Conservation (phyloP, 2,797 vertebrate species). For the Chloroceryle amazona region DNA sequence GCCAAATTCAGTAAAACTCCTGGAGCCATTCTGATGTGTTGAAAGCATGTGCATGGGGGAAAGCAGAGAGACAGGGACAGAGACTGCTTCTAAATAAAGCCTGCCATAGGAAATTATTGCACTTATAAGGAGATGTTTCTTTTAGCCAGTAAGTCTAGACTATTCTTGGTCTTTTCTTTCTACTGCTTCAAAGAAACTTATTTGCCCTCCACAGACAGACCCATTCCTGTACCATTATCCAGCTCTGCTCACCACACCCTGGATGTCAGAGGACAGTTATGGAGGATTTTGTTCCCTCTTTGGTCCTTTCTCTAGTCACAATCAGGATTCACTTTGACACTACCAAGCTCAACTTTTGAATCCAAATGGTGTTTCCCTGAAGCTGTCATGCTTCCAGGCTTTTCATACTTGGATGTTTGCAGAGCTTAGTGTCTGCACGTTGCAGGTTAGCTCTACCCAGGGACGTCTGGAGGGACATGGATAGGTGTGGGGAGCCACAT, state of each 20-base stretch:
- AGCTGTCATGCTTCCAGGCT: background rate
- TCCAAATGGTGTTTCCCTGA: background rate
- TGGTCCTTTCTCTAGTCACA: background rate
- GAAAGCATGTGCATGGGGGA: background rate
- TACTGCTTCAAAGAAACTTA: background rate
- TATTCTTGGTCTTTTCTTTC: background rate
- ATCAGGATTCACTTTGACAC: background rate
- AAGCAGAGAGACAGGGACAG: background rate
- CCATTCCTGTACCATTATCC: background rate
- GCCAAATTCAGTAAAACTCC: background rate
- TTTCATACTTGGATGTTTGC: background rate
- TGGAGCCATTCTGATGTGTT: background rate
- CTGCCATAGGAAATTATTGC: background rate
- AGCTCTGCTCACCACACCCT: background rate
- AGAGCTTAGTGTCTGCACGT: background rate
- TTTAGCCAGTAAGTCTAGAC: background rate
- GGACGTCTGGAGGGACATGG: background rate
- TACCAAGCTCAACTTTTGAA: background rate
- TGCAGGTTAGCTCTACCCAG: background rate
- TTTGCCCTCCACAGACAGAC: background rate
- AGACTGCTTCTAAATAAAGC: background rate
- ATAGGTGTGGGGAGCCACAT: accelerated
- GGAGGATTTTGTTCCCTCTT: background rate
- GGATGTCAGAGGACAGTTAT: background rate
- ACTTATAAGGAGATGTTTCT: background rate